Evolutionary conservation across 1,140 invertebrate species (phyloP), one percentile per base, ranked within the genome.

Genomic region (Drosophila mauritiana): DNA sequence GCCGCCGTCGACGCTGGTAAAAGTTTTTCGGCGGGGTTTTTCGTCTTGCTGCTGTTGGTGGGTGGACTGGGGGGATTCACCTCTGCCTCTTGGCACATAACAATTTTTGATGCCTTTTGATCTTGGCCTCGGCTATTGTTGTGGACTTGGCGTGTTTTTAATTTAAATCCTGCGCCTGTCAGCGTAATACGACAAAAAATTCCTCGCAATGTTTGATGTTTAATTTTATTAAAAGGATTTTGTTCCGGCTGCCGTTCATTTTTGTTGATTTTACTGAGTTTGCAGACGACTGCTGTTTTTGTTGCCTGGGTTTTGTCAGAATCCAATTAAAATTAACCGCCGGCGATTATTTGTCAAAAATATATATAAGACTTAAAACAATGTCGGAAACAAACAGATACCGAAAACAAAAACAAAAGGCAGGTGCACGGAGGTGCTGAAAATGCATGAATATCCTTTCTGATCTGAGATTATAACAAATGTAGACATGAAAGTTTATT

Each of bases 241-340:
- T 68, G 64, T 74, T 61, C 20, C 45, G 7, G 36, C 57, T 27
- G 12, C 27, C 63, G 63, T 46, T 52, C 67, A 48, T 49, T 80
- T 88, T 72, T 78, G 69, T 78, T 63, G 80, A 70, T 63, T 74
- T 54, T 57, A 40, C 62, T 62, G 31, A 62, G 56, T 37, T 12
- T 25, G 62, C 62, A 37, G 56, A 62, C 42, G 34, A 11, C 56
- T 43, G 43, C 48, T 68, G 72, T 46, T 63, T 70, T 56, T 45
- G 67, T 68, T 55, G 46, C 57, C 68, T 52, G 51, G 49, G 65
- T 74, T 74, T 68, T 78, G 75, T 83, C 80, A 78, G 73, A 89
- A 89, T 89, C 80, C 84, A 89, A 89, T 89, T 89, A 89, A 89
- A 89, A 89, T 89, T 89, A 84, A 84, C 84, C 84, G 85, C 84